Conservation (phyloP, 2,888 invertebrate genomes). For the Chalcis sispes region DNA sequence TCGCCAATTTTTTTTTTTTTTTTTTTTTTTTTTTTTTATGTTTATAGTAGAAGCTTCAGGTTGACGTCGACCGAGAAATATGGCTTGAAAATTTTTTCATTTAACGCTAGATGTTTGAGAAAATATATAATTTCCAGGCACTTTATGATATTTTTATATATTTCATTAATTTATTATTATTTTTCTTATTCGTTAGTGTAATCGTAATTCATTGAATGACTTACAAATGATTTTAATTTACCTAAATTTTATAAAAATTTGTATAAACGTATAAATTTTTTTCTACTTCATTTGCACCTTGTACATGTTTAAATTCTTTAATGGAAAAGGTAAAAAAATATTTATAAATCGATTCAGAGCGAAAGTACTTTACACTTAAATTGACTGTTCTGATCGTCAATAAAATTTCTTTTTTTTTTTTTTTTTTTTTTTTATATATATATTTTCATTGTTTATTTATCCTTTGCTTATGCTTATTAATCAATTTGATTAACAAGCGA, state of each 20-base stretch:
- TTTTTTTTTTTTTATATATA: too few relatives aligned
- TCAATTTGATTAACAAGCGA: too few relatives aligned
- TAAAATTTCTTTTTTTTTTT: too few relatives aligned
- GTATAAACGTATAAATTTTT: constrained; percentile 43
- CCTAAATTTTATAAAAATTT: constrained; percentile 44
- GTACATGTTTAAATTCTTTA: constrained; percentile 16
- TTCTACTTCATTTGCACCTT: constrained; percentile 10
- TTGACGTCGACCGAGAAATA: constrained; percentile 27
- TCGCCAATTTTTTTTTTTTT: background rate
- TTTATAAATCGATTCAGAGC: too few relatives aligned
- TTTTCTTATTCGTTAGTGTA: constrained; percentile 15
- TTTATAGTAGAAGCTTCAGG: background rate
- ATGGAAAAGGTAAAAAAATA: too few relatives aligned
- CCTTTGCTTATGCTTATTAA: too few relatives aligned
- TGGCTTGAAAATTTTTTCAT: constrained; percentile 1
- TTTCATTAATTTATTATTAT: background rate
- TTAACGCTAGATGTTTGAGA: constrained; percentile 7
- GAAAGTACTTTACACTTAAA: too few relatives aligned
- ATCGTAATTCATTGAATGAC: background rate
- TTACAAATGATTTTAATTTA: too few relatives aligned
- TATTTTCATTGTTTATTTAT: too few relatives aligned
- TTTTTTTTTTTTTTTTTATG: background rate
- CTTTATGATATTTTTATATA: constrained; percentile 24
- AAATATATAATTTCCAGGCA: constrained; percentile 49
- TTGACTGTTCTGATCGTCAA: too few relatives aligned